Conservation (phyloP, 1,140 invertebrate genomes). For the Drosophila kanapiae region DNA sequence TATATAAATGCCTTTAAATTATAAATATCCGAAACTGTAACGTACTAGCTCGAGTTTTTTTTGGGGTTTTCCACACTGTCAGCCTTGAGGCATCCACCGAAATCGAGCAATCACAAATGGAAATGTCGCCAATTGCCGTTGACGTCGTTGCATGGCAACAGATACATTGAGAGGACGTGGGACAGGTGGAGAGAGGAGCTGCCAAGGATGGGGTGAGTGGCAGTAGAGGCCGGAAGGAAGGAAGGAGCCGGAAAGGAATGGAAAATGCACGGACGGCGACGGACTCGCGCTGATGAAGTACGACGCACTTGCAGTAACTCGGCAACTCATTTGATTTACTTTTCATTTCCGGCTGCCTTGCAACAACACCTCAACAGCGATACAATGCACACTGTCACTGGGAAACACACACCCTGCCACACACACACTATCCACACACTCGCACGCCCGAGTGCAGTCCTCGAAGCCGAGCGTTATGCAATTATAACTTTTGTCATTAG, state of each 20-base stretch:
- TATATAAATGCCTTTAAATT: too few relatives aligned
- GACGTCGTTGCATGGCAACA: constrained; percentile 48
- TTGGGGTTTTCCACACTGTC: not conserved
- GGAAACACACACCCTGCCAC: constrained; percentile 6
- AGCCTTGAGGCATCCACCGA: constrained; percentile 12
- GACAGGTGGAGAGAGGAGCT: constrained; percentile 8
- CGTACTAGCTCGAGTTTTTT: not conserved
- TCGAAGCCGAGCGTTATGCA: constrained; percentile 78
- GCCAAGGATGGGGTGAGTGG: not conserved
- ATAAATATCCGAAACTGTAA: too few relatives aligned
- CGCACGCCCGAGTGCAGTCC: constrained; percentile 28
- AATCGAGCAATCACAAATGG: constrained; percentile 64
- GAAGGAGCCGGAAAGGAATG: not conserved
- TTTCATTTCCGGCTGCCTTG: constrained; percentile 79
- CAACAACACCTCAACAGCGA: constrained; percentile 56
- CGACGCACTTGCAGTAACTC: constrained; percentile 48
- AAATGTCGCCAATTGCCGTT: constrained; percentile 56
- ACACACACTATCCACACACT: not conserved
- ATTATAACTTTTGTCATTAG: constrained; percentile 84
- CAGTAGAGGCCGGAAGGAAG: not conserved
- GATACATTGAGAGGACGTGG: constrained; percentile 2
- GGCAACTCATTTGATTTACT: constrained; percentile 84
- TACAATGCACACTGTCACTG: constrained; percentile 47
- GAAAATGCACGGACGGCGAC: constrained; percentile 43
- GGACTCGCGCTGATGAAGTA: constrained; percentile 67